phyloP scores from a whole-genome alignment of 2,888 invertebrate genomes.

The Cantharis nigra region DNA sequence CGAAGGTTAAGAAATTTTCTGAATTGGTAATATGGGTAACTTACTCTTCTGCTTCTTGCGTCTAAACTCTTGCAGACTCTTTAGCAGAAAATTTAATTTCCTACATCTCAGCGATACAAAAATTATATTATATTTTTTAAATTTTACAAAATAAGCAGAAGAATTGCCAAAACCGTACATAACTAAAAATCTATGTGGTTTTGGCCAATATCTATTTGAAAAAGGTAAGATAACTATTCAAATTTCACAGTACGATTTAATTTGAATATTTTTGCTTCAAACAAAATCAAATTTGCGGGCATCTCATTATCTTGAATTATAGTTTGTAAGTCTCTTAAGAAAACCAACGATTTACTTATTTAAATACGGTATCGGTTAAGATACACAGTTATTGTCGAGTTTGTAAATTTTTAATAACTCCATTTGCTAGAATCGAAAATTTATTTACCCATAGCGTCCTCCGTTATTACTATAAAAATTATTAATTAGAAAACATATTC shows the following conservation, averaged over 20 bases:
- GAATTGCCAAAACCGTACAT: too few relatives aligned
- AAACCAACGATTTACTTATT: neutral
- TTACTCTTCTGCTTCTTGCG: too few relatives aligned
- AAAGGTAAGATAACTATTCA: too few relatives aligned
- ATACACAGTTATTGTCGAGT: neutral
- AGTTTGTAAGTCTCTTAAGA: neutral
- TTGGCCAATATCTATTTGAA: neutral
- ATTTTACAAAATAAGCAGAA: too few relatives aligned
- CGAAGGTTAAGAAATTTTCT: too few relatives aligned
- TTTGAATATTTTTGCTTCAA: too few relatives aligned
- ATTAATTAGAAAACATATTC: neutral
- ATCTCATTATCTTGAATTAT: neutral
- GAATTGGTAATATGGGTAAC: too few relatives aligned
- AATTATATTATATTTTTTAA: too few relatives aligned
- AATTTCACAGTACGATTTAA: too few relatives aligned
- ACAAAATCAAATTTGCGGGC: neutral
- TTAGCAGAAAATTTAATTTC: too few relatives aligned
- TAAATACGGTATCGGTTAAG: neutral
- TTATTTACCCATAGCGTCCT: neutral
- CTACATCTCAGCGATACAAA: too few relatives aligned
- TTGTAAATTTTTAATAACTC: neutral
- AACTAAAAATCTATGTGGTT: neutral
- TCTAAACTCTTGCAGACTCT: too few relatives aligned
- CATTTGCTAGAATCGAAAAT: neutral
- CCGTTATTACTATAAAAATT: neutral